Percentiles rank a stretch among this genome's conserved stretches.
Evolutionary conservation across 2,797 vertebrate genomes (phyloP).

Genomic region (Tenualosa thibaudeaui): DNA sequence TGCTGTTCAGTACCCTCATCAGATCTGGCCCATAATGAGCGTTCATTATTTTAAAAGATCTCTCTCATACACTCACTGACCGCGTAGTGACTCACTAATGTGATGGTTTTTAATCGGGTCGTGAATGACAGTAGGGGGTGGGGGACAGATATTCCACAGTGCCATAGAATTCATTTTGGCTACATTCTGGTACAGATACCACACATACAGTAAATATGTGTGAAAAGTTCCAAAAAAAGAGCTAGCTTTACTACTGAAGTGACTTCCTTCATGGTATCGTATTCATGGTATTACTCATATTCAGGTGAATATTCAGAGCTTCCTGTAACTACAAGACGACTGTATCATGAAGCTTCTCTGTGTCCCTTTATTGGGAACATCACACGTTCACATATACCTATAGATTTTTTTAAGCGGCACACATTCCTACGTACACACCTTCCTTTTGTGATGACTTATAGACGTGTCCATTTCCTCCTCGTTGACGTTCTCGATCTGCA

Average conservation of each 20-base stretch:
- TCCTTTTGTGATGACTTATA: constrained; percentile 95
- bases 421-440: constrained; percentile 72
- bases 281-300: too few relatives aligned
- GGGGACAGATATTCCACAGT: neutral
- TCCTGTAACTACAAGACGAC: too few relatives aligned
- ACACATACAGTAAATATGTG: too few relatives aligned
- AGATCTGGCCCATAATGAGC: neutral
- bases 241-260: too few relatives aligned
- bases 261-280: too few relatives aligned
- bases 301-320: too few relatives aligned
- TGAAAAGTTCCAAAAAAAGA: too few relatives aligned
- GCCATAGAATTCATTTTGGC: neutral
- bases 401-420: too few relatives aligned
- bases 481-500: constrained; percentile 94
- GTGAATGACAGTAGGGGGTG: neutral
- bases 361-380: too few relatives aligned
- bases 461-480: constrained; percentile 99
- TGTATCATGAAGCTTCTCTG: too few relatives aligned
- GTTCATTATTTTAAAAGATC: constrained; percentile 8
- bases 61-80: neutral
- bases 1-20: neutral
- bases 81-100: neutral
- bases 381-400: too few relatives aligned
- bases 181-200: too few relatives aligned
- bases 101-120: constrained; percentile 5